Conservation (phyloP, 2,888 invertebrate genomes). For the Teinopalpus imperialis region DNA sequence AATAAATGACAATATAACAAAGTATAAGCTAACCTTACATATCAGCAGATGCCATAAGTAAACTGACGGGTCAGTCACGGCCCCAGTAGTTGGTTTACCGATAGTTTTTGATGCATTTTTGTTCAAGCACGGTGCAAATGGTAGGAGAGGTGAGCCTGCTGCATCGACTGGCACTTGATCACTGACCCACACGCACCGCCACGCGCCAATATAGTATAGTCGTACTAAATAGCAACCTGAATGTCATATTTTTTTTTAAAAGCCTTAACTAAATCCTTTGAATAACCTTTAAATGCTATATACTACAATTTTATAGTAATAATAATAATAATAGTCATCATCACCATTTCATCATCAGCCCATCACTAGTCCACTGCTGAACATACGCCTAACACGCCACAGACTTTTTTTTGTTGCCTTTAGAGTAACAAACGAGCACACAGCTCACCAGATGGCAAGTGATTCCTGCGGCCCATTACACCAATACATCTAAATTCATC, state of each 20-base stretch:
- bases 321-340: too few relatives aligned
- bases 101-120: constrained; percentile 42
- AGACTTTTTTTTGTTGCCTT: too few relatives aligned
- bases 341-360: too few relatives aligned
- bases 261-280: background rate
- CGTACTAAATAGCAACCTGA: constrained; percentile 72
- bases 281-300: too few relatives aligned
- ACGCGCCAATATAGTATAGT: constrained; percentile 63
- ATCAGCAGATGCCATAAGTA: constrained; percentile 67
- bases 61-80: constrained; percentile 44
- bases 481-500: too few relatives aligned
- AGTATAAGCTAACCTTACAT: constrained; percentile 58
- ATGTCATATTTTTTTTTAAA: background rate
- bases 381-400: too few relatives aligned
- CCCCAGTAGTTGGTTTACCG: constrained; percentile 34
- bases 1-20: too few relatives aligned
- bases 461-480: too few relatives aligned
- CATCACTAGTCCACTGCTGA: too few relatives aligned
- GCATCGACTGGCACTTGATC: constrained; percentile 70
- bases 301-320: too few relatives aligned
- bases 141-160: constrained; percentile 59
- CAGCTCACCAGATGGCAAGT: too few relatives aligned
- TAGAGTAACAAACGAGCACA: too few relatives aligned
- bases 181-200: constrained; percentile 73
- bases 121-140: constrained; percentile 58